Conservation (phyloP, 2,113 vertebrate species). For the Vimba vimba region DNA sequence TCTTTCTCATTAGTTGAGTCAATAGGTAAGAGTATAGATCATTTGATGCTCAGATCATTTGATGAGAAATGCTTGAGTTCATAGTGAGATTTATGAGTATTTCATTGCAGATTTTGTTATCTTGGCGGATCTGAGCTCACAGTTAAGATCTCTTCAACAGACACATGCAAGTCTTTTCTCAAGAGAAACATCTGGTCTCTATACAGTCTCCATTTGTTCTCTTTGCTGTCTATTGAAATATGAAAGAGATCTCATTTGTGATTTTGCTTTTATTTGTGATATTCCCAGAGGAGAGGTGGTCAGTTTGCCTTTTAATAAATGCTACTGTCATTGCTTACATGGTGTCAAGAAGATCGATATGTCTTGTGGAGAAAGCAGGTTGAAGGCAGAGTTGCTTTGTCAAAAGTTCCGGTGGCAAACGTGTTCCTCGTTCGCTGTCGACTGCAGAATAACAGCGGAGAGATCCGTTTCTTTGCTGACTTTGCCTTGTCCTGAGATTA, state of each 20-base stretch:
- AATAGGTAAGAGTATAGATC: background rate
- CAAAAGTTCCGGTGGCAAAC: background rate
- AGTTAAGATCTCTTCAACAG: too few relatives aligned
- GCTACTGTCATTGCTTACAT: background rate
- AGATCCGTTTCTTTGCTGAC: background rate
- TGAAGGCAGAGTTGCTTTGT: constrained; percentile 1
- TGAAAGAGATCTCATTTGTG: too few relatives aligned
- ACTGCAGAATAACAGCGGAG: background rate
- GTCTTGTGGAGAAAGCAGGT: background rate
- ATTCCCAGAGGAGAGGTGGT: background rate
- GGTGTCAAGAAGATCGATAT: constrained; percentile 4
- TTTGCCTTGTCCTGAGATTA: background rate
- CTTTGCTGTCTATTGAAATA: too few relatives aligned
- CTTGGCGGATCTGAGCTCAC: background rate
- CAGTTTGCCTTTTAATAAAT: background rate
- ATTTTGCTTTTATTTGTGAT: too few relatives aligned
- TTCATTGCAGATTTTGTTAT: background rate
- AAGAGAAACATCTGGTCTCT: background rate
- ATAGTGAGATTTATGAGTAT: background rate
- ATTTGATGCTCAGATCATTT: background rate
- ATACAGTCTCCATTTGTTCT: too few relatives aligned
- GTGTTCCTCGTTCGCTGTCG: constrained; percentile 47
- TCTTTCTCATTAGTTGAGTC: background rate
- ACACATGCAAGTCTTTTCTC: background rate
- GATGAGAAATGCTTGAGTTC: background rate